A percentile compares a stretch with the other conserved stretches of the same genome.
phyloP scores from a whole-genome alignment of 1,140 invertebrate genomes.

The Caerostris darwini region DNA sequence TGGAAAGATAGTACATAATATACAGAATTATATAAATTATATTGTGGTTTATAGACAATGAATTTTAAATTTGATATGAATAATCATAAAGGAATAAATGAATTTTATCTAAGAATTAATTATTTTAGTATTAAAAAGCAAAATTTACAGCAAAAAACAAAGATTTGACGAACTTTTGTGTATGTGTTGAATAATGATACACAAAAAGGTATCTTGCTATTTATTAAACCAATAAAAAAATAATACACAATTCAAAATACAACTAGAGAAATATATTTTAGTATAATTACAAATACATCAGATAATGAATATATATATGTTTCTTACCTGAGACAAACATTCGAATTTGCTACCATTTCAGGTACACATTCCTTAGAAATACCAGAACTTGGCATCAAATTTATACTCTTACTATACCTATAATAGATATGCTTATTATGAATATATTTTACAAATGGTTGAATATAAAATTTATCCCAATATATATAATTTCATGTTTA shows the following conservation, averaged over 20 bases:
- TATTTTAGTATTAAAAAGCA: no score
- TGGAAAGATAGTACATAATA: no score
- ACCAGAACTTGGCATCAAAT: conserved; percentile 85
- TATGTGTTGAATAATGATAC: not conserved
- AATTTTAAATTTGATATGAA: no score
- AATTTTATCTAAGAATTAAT: no score
- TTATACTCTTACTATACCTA: conserved; percentile 85
- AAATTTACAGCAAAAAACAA: no score
- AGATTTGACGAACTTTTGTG: no score
- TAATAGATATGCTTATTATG: not conserved
- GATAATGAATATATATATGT: conserved; percentile 70
- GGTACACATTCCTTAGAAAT: conserved; percentile 86
- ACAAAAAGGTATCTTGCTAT: not conserved
- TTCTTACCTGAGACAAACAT: conserved; percentile 81
- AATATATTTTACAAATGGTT: no score
- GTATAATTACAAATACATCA: not conserved
- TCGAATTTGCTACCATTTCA: conserved; percentile 83
- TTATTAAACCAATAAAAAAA: not conserved
- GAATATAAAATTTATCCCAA: no score
- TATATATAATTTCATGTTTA: no score
- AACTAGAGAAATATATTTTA: not conserved
- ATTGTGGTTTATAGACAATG: no score
- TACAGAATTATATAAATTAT: no score
- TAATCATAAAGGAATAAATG: no score
- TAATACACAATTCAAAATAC: not conserved